Evolutionary conservation across 2,888 invertebrate species (phyloP), one percentile per base, ranked within the genome.

Genomic region (Leptinotarsa peninsularis): DNA sequence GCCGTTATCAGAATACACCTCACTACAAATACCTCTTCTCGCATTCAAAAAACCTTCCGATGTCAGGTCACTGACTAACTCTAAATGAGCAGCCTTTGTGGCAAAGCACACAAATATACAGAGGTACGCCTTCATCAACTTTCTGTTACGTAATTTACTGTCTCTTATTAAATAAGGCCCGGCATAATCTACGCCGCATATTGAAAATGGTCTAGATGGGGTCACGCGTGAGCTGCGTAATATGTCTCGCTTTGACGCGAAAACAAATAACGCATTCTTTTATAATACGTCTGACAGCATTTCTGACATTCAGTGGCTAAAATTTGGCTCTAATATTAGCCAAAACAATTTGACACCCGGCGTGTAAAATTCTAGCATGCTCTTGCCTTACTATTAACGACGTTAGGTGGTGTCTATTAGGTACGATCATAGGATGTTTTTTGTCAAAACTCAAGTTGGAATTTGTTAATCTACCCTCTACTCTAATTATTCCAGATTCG

Each of bases 91-190:
- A 2, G 81, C 81, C 58, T 82, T 81, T 3, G 76, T 79, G 4
- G 74, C 54, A n/a, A 82, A 66, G 66, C 81, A 82, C 13, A 81
- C 72, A 68, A 82, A 82, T 18, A 82, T 71, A 13, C 78, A 76
- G 27, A 80, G 67, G 66, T 82, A 82, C 0, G 56, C 76, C 66
- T 83, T 83, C 1, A 77, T 27, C 33, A 67, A 67, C 23, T 75
- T 78, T 13, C 67, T 27, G 66, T 78, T 80, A 23, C 81, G 54
- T 49, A 63, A 63, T 67, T 75, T 71, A 49, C 74, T 73, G 33
- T 81, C 79, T 49, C 79, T 81, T 17, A 81, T 76, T n/a, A 49
- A 43, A 43, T 79, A 73, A 2, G 81, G 81, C 4, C 82, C 80
- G 5, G 79, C 80, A 67, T 76, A 83, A 68, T 83, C 82, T 13